These are phyloP conservation scores for Theonella swinhoei DNA, from an alignment of 37 sponge, comb jelly and placozoan genomes.

Conservation along the genomic window DNA sequence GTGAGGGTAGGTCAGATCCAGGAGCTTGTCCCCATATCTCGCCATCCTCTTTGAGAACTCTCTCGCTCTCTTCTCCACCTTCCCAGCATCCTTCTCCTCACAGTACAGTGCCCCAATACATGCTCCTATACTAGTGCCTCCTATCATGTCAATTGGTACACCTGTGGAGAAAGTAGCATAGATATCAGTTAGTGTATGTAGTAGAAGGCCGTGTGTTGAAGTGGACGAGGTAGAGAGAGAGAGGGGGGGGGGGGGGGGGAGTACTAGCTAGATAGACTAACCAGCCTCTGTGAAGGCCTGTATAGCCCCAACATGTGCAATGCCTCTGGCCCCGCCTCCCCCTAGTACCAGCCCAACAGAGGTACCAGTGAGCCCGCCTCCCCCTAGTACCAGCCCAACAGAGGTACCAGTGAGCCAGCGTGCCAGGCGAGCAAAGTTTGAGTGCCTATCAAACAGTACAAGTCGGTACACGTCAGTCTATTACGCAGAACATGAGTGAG, in stretches of 20 bases:
- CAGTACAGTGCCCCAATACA: conserved; percentile 87
- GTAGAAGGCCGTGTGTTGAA: no score
- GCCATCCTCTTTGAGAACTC: conserved; percentile 77
- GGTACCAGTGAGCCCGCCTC: no score
- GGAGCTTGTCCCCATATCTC: conserved; percentile 63
- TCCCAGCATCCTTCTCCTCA: conserved; percentile 70
- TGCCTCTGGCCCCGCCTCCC: conserved; percentile 90
- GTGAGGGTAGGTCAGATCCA: conserved; percentile 90
- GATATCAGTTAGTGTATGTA: no score
- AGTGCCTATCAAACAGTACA: no score
- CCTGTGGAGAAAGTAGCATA: no score
- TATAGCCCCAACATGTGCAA: conserved; percentile 75
- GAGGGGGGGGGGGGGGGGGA: no score
- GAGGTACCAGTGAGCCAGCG: conserved; percentile 81
- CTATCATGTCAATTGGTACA: conserved; percentile 94
- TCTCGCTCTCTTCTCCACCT: conserved; percentile 62
- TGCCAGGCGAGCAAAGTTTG: conserved; percentile 89
- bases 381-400: conserved; percentile 91
- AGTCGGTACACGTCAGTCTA: no score
- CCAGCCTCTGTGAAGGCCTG: conserved; percentile 85
- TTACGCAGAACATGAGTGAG: neutral
- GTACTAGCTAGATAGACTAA: conserved; percentile 3
- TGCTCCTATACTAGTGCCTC: conserved; percentile 95
- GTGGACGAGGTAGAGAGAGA: no score
- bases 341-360: no score